A percentile compares a stretch with the other conserved stretches of the same genome.
Evolutionary conservation across 2,113 vertebrate genomes (phyloP).

Genomic region (Strigops habroptila): DNA sequence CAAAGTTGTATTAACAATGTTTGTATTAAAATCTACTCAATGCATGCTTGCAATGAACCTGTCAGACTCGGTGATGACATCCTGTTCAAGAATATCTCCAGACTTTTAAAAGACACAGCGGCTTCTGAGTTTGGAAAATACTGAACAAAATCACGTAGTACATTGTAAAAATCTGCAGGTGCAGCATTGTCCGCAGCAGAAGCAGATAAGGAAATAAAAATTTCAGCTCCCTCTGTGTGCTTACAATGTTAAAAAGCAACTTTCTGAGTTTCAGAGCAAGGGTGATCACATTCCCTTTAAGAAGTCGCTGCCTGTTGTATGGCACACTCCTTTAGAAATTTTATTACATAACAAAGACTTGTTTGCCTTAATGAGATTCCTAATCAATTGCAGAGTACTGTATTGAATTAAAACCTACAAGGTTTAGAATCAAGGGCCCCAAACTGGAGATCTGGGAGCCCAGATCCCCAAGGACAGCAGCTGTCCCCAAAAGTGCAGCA

Average conservation of each 20-base stretch:
- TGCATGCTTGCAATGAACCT: background rate
- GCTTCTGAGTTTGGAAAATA: background rate
- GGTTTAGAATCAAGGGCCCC: background rate
- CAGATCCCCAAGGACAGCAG: background rate
- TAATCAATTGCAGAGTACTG: slow-evolving; percentile 3
- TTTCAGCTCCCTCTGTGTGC: background rate
- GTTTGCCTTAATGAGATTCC: background rate
- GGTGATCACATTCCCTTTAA: background rate
- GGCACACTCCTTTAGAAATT: background rate
- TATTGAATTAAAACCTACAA: background rate
- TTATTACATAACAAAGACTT: background rate
- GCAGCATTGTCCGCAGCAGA: background rate
- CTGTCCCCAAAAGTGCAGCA: background rate
- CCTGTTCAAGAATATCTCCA: background rate
- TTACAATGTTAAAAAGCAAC: background rate
- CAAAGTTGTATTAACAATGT: background rate
- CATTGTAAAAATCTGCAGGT: background rate
- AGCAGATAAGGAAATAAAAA: background rate
- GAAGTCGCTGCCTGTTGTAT: background rate
- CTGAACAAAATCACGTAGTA: background rate
- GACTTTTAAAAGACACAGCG: background rate
- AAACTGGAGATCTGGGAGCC: background rate
- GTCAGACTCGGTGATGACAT: background rate
- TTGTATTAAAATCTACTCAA: background rate
- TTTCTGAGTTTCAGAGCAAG: background rate